These are phyloP conservation scores for Albula goreensis DNA, from an alignment of 2,113 vertebrate genomes.

Conservation along the genomic window DNA sequence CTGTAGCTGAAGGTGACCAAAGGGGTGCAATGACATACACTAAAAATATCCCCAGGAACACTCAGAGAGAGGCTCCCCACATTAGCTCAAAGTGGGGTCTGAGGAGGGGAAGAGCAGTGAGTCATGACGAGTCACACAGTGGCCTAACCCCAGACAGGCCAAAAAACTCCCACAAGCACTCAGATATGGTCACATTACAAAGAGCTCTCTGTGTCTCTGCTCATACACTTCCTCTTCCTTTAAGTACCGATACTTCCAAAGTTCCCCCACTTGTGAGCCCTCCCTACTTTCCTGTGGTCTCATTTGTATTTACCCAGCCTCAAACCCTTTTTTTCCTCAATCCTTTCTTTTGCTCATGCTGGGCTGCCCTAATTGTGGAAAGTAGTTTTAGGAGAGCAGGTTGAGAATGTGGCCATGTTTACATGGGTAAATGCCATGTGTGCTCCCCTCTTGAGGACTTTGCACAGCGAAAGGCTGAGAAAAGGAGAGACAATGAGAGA, in stretches of 20 bases:
- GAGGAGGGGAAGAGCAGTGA: background rate
- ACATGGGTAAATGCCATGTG: constrained; percentile 31
- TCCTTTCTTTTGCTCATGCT: background rate
- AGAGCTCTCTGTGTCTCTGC: constrained; percentile 5
- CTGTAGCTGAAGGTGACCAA: background rate
- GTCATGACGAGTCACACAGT: background rate
- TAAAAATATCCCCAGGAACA: background rate
- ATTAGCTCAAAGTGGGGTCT: background rate
- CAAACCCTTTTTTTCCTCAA: background rate
- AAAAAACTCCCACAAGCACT: background rate
- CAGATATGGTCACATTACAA: background rate
- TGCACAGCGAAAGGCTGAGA: background rate
- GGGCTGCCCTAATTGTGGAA: constrained; percentile 10
- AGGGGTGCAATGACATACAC: background rate
- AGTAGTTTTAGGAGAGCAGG: constrained; percentile 4
- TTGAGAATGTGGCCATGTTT: constrained; percentile 34
- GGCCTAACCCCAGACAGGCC: background rate
- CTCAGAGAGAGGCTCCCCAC: background rate
- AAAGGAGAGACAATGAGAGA: background rate
- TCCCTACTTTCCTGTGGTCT: background rate
- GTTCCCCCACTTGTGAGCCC: background rate
- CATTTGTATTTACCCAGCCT: background rate
- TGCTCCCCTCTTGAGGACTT: constrained; percentile 24
- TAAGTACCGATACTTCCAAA: background rate
- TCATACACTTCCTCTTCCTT: background rate